Conservation (phyloP, 2,888 invertebrate genomes). For the Liodrosophila aerea region DNA sequence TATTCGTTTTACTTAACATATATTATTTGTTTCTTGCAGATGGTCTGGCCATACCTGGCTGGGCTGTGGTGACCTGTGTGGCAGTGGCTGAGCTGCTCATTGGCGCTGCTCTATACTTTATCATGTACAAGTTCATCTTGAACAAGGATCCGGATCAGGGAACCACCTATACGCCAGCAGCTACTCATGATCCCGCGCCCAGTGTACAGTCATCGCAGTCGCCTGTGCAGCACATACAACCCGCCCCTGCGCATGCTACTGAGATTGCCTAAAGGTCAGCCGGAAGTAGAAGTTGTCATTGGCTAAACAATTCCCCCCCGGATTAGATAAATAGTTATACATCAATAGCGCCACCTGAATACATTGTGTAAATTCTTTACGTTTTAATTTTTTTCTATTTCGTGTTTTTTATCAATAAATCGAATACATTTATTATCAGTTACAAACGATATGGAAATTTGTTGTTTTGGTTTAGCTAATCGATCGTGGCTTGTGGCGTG, state of each 20-base stretch:
- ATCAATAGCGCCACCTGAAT: background rate
- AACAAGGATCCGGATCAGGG: slow-evolving; percentile 77
- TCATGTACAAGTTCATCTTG: slow-evolving; percentile 88
- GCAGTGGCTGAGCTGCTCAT: slow-evolving; percentile 87
- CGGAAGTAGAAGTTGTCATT: slow-evolving; percentile 39
- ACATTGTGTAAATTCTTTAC: slow-evolving; percentile 27
- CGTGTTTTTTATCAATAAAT: slow-evolving; percentile 34
- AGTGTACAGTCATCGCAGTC: slow-evolving; percentile 16
- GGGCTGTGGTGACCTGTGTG: slow-evolving; percentile 88
- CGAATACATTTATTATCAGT: slow-evolving; percentile 56
- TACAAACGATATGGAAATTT: slow-evolving; percentile 41
- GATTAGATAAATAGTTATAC: background rate
- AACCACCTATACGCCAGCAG: slow-evolving; percentile 80
- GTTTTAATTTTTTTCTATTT: slow-evolving; percentile 12
- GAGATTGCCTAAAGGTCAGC: slow-evolving; percentile 42
- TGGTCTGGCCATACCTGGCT: slow-evolving; percentile 89
- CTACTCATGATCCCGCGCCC: slow-evolving; percentile 69
- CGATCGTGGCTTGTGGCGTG: slow-evolving; percentile 16
- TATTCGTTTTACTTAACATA: too few relatives aligned
- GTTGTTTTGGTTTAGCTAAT: background rate
- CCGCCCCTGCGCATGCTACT: slow-evolving; percentile 60
- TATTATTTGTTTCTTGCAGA: slow-evolving; percentile 82
- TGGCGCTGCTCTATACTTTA: slow-evolving; percentile 87
- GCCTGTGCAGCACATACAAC: slow-evolving; percentile 22
- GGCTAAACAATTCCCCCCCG: slow-evolving; percentile 12